Conservation (phyloP, 2,113 vertebrate genomes). For the Aramus guarauna region DNA sequence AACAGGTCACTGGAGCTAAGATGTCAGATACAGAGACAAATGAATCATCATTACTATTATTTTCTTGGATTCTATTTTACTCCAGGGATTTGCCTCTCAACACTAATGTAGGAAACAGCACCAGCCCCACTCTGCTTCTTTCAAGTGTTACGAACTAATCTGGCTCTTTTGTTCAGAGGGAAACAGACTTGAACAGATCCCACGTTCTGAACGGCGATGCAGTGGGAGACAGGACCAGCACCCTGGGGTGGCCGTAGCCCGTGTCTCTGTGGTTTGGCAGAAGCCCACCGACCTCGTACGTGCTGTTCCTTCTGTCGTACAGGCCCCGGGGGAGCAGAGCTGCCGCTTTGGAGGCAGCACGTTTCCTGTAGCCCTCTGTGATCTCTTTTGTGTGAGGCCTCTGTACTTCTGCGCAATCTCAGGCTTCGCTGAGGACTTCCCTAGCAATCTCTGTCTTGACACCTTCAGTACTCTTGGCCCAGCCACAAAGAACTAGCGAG, state of each 20-base stretch:
- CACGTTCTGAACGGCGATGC: neutral
- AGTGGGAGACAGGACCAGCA: neutral
- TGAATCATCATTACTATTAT: conserved; percentile 10
- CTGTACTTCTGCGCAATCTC: neutral
- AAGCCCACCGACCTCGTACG: conserved; percentile 22
- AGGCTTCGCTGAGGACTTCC: neutral
- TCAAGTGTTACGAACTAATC: neutral
- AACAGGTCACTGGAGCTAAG: neutral
- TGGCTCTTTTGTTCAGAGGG: conserved; percentile 6
- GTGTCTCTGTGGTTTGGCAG: neutral
- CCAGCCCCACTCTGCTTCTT: neutral
- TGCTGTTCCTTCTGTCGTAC: conserved; percentile 48
- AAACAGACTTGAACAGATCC: neutral
- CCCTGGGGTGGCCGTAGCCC: neutral
- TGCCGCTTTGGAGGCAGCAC: neutral
- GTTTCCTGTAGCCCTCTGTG: conserved; percentile 54
- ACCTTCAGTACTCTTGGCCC: neutral
- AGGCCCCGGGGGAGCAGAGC: neutral
- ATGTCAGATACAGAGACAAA: neutral
- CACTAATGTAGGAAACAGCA: neutral
- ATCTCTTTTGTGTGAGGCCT: neutral
- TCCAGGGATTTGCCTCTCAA: neutral
- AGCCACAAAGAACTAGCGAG: neutral
- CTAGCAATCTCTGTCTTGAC: neutral
- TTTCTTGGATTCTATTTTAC: conserved; percentile 29